Percentiles rank a stretch among this genome's conserved stretches.
These are phyloP conservation scores for Otus sunia DNA, from an alignment of 2,113 vertebrate genomes.

Conservation along the genomic window DNA sequence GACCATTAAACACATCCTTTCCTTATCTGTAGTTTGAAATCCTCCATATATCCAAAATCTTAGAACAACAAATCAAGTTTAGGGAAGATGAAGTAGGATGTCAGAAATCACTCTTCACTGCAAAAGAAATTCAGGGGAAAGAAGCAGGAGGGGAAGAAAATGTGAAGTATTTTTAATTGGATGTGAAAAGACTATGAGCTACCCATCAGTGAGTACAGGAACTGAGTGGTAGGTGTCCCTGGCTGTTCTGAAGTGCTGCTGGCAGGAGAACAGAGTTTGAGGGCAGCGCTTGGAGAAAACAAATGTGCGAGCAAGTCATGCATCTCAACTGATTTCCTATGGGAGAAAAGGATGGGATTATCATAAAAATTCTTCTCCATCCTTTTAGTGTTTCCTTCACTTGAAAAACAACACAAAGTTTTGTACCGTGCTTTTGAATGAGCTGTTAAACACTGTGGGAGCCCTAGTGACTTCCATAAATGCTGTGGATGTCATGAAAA, in stretches of 20 bases:
- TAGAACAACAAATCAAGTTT: background rate
- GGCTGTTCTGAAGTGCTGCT: background rate
- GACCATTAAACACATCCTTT: background rate
- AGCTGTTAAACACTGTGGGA: background rate
- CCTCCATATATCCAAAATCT: background rate
- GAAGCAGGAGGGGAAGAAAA: background rate
- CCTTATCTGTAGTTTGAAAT: background rate
- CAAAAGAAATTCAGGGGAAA: background rate
- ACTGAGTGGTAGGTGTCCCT: background rate
- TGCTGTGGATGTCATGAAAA: background rate
- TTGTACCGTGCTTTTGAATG: background rate
- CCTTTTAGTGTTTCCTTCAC: background rate
- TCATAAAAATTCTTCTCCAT: background rate
- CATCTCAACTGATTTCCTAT: background rate
- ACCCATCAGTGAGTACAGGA: background rate
- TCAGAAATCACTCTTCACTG: background rate
- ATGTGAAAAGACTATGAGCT: background rate
- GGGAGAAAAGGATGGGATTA: background rate
- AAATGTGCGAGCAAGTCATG: background rate
- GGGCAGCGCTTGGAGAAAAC: background rate
- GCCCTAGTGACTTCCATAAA: background rate
- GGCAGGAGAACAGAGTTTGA: background rate
- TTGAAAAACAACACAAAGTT: background rate
- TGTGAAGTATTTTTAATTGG: background rate
- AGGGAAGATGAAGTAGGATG: background rate